Evolutionary conservation across 2,113 vertebrate genomes (phyloP).

Genomic region (Sylvicapra grimmia): DNA sequence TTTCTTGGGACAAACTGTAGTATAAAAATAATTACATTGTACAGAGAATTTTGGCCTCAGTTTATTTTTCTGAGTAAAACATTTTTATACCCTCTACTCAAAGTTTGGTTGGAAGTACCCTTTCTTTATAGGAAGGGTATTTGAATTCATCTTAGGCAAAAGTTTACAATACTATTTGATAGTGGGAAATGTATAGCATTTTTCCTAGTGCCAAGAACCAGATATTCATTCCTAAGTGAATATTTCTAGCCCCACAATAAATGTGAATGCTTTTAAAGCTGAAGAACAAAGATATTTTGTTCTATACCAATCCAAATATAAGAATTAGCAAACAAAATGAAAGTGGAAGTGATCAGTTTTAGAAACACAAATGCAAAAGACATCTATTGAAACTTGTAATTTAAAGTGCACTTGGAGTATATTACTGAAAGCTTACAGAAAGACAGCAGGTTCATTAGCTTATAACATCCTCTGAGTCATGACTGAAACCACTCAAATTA

Average conservation of each 20-base stretch:
- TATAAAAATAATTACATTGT: background rate
- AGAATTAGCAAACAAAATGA: background rate
- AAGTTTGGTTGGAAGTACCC: background rate
- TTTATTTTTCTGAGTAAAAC: constrained; percentile 3
- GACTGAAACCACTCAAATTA: constrained; percentile 21
- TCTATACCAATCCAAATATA: background rate
- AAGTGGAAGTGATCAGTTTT: background rate
- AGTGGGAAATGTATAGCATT: background rate
- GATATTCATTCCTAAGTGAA: background rate
- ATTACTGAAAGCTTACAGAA: background rate
- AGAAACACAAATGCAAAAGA: background rate
- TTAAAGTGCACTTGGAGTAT: background rate
- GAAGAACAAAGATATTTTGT: background rate
- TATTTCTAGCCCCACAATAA: background rate
- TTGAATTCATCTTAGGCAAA: background rate
- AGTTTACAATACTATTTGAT: background rate
- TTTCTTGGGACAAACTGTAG: background rate
- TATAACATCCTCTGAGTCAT: constrained; percentile 39
- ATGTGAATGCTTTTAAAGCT: background rate
- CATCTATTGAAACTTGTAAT: background rate
- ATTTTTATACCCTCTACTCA: background rate
- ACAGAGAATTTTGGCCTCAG: background rate
- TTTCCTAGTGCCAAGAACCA: background rate
- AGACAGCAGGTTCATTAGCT: constrained; percentile 27
- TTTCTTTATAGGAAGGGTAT: background rate